Conservation (phyloP, 2,888 invertebrate species). For the Pardosa pseudoannulata region DNA sequence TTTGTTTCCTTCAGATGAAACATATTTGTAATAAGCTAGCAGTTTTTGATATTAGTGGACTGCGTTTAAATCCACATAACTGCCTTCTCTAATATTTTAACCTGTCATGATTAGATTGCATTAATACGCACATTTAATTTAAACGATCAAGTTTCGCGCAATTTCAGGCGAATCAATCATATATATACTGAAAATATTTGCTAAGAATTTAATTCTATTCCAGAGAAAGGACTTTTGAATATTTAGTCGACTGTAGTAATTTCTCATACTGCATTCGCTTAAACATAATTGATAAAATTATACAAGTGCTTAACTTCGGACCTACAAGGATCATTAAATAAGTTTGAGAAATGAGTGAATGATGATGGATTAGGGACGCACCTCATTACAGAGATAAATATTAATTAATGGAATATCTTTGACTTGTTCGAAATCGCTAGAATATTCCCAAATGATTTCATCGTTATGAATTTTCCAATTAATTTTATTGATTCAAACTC, state of each 20-base stretch:
- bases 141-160: neutral
- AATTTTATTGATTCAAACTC: neutral
- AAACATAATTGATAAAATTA: constrained; percentile 2
- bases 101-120: neutral
- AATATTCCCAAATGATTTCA: neutral
- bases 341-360: neutral
- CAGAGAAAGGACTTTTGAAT: neutral
- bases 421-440: neutral
- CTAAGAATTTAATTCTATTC: neutral
- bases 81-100: neutral
- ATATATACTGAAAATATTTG: neutral
- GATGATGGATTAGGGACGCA: neutral
- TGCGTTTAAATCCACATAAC: too few species aligned
- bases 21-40: too few species aligned
- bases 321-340: constrained; percentile 2
- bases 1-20: too few species aligned
- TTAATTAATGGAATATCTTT: neutral
- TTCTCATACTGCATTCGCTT: neutral
- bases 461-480: constrained; percentile 6
- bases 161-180: neutral
- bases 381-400: neutral
- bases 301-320: constrained; percentile 1
- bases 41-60: too few species aligned
- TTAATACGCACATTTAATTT: neutral
- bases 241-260: neutral